Percentiles rank a stretch among this genome's conserved stretches.
Conservation (phyloP, 2,113 vertebrate species). For the Seriola rivoliana region DNA sequence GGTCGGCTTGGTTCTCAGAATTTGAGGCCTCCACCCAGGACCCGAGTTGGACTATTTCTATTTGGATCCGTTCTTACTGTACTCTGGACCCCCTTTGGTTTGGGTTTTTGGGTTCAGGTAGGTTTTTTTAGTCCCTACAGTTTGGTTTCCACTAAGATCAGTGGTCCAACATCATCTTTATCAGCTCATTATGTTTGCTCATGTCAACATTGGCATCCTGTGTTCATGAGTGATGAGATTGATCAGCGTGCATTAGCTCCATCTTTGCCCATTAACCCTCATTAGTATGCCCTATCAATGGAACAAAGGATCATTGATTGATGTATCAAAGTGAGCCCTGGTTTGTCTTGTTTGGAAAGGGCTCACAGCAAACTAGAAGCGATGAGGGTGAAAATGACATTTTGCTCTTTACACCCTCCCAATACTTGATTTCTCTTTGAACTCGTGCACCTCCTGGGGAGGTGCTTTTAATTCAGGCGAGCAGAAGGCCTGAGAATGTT, state of each 20-base stretch:
- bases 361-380: background rate
- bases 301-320: conserved; percentile 4
- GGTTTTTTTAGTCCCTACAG: background rate
- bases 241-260: background rate
- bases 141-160: background rate
- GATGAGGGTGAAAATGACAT: background rate
- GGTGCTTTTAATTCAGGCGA: conserved; percentile 48
- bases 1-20: background rate
- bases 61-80: background rate
- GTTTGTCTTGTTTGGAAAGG: background rate
- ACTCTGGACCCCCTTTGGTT: background rate
- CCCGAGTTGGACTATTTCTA: background rate
- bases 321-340: conserved; percentile 5
- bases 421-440: background rate
- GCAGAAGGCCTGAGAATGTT: conserved; percentile 59
- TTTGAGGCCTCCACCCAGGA: background rate
- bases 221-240: background rate
- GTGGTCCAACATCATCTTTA: background rate
- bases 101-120: background rate
- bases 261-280: background rate
- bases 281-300: background rate
- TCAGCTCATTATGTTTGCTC: background rate
- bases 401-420: background rate
- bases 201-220: background rate
- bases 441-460: background rate